A percentile compares a stretch with the other conserved stretches of the same genome.
phyloP scores from a whole-genome alignment of 2,797 vertebrate genomes.

The Xyrichtys novacula region DNA sequence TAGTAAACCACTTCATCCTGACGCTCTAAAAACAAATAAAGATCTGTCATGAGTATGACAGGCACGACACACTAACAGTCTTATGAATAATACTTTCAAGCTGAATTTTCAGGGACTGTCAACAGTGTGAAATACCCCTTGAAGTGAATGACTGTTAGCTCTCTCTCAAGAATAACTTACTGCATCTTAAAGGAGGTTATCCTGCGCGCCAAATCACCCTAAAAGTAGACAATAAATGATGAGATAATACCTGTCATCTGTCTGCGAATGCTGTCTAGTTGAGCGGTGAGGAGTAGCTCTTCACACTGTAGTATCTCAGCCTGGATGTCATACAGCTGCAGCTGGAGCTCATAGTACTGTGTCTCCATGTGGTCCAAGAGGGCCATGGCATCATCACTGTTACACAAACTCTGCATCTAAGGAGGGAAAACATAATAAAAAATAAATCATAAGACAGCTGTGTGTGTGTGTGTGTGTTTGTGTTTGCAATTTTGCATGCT shows the following conservation, averaged over 20 bases:
- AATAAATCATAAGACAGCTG: background rate
- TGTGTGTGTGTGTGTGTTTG: conserved; percentile 7
- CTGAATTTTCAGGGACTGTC: background rate
- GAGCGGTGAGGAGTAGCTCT: conserved; percentile 94
- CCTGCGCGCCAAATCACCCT: background rate
- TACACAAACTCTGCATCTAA: conserved; percentile 96
- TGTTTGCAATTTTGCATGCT: background rate
- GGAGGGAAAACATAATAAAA: conserved; percentile 2
- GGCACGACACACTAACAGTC: background rate
- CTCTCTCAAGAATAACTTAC: background rate
- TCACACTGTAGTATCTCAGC: conserved; percentile 97
- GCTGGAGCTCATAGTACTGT: conserved; percentile 95
- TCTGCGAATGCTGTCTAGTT: conserved; percentile 94
- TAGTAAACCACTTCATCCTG: conserved; percentile 98
- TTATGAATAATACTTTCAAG: background rate
- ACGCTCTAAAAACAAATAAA: conserved; percentile 83
- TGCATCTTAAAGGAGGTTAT: background rate
- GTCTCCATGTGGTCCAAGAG: conserved; percentile 94
- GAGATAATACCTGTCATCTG: conserved; percentile 89
- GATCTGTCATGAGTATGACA: conserved; percentile 2
- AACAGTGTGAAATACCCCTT: background rate
- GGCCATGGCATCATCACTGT: conserved; percentile 91
- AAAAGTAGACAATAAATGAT: background rate
- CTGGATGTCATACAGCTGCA: conserved; percentile 97
- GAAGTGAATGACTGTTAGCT: background rate